These are phyloP conservation scores for Trichogramma dendrolimi DNA, from an alignment of 2,888 invertebrate genomes.

Conservation along the genomic window DNA sequence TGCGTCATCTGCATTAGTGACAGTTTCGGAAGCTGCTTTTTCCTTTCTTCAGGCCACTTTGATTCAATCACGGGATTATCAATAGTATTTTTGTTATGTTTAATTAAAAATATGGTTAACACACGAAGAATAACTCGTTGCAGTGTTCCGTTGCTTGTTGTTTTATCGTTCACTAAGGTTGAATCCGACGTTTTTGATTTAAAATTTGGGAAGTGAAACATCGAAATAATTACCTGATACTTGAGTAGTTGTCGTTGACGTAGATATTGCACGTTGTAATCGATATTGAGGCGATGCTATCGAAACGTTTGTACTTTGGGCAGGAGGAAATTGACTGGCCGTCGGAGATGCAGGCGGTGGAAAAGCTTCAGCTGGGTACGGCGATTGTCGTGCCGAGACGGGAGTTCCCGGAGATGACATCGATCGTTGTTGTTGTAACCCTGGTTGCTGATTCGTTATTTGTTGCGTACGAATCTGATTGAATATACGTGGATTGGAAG, in stretches of 20 bases:
- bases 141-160: too few species aligned
- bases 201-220: too few species aligned
- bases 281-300: constrained; percentile 55
- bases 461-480: constrained; percentile 51
- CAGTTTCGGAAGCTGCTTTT: too few species aligned
- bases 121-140: too few species aligned
- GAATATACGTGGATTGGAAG: constrained; percentile 48
- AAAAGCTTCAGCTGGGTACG: constrained; percentile 56
- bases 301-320: constrained; percentile 47
- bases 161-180: too few species aligned
- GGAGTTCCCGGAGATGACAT: constrained; percentile 64
- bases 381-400: constrained; percentile 57
- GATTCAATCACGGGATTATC: too few species aligned
- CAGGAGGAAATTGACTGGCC: constrained; percentile 50
- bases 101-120: too few species aligned
- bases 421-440: constrained; percentile 67
- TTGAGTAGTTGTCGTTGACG: constrained; percentile 58
- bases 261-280: constrained; percentile 60
- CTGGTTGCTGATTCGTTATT: constrained; percentile 50
- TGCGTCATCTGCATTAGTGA: too few species aligned
- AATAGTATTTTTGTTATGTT: too few species aligned
- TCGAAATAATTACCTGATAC: constrained; percentile 56
- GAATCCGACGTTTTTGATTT: too few species aligned
- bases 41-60: too few species aligned
- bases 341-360: constrained; percentile 57